phyloP scores from a whole-genome alignment of 2,113 vertebrate genomes.

The Cinclus mexicanus region DNA sequence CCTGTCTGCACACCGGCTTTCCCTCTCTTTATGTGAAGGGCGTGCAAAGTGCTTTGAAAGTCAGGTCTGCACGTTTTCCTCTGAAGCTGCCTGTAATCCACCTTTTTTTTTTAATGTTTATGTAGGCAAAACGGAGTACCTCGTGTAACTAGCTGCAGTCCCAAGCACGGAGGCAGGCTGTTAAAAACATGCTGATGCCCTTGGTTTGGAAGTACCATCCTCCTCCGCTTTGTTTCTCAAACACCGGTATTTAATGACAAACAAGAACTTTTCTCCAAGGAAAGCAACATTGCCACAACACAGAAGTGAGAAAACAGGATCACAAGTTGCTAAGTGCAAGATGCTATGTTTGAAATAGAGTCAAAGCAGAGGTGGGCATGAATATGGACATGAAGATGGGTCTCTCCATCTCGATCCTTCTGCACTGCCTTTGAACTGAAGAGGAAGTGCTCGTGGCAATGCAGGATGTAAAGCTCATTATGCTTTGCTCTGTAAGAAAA shows the following conservation, averaged over 20 bases:
- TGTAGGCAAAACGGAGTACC: background rate
- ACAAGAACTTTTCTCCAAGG: background rate
- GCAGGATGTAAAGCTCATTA: slow-evolving; percentile 48
- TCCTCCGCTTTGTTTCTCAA: slow-evolving; percentile 1
- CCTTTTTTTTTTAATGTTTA: slow-evolving; percentile 1
- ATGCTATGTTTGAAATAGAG: background rate
- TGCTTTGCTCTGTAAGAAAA: slow-evolving; percentile 5
- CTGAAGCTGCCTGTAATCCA: background rate
- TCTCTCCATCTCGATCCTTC: background rate
- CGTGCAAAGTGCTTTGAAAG: background rate
- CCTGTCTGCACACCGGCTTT: background rate
- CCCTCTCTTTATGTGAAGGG: background rate
- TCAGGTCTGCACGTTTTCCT: background rate
- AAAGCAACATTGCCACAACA: background rate
- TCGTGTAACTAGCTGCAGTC: background rate
- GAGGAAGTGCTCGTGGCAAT: slow-evolving; percentile 57
- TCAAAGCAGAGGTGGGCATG: slow-evolving; percentile 26
- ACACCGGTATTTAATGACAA: background rate
- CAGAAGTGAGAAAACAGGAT: background rate
- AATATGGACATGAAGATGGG: slow-evolving; percentile 20
- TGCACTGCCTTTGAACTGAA: slow-evolving; percentile 47
- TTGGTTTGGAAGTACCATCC: background rate
- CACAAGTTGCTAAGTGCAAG: background rate
- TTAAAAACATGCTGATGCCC: background rate
- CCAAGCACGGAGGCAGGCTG: background rate